Evolutionary conservation across 2,113 vertebrate species (phyloP).

Genomic region (Glareola pratincola): DNA sequence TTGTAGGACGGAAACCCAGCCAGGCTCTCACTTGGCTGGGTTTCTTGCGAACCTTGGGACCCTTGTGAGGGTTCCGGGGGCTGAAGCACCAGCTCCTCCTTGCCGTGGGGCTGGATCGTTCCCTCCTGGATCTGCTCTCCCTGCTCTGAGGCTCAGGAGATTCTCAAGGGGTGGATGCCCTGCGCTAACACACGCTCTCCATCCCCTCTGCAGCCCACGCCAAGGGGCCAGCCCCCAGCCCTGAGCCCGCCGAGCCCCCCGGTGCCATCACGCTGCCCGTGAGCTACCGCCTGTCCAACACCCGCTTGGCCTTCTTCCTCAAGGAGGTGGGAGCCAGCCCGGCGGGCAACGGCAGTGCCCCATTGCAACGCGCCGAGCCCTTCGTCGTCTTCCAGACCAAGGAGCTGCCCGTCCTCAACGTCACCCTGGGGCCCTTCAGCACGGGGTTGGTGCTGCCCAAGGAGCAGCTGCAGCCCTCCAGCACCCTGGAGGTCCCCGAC

Average conservation of each 20-base stretch:
- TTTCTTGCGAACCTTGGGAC: too few relatives aligned
- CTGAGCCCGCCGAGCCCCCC: constrained; percentile 72
- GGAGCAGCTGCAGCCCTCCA: constrained; percentile 91
- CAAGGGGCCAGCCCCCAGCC: constrained; percentile 81
- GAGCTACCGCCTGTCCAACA: constrained; percentile 93
- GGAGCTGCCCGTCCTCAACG: constrained; percentile 91
- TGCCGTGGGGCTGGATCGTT: accelerated
- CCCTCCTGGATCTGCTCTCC: accelerated
- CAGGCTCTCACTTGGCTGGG: background rate
- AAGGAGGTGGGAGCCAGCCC: constrained; percentile 74
- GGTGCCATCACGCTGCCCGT: constrained; percentile 82
- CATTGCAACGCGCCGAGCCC: constrained; percentile 87
- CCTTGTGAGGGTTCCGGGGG: accelerated
- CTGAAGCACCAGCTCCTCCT: background rate
- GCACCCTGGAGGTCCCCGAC: constrained; percentile 89
- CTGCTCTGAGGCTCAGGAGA: background rate
- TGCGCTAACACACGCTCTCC: accelerated
- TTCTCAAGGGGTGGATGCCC: background rate
- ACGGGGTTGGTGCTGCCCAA: constrained; percentile 88
- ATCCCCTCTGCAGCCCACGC: constrained; percentile 68
- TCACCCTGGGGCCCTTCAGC: constrained; percentile 89
- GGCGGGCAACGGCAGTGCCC: constrained; percentile 47
- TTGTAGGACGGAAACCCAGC: background rate
- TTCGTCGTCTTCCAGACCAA: constrained; percentile 98
- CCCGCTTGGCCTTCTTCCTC: constrained; percentile 94